These are phyloP conservation scores for Lepus townsendii DNA, from an alignment of 2,797 vertebrate species.

Conservation along the genomic window DNA sequence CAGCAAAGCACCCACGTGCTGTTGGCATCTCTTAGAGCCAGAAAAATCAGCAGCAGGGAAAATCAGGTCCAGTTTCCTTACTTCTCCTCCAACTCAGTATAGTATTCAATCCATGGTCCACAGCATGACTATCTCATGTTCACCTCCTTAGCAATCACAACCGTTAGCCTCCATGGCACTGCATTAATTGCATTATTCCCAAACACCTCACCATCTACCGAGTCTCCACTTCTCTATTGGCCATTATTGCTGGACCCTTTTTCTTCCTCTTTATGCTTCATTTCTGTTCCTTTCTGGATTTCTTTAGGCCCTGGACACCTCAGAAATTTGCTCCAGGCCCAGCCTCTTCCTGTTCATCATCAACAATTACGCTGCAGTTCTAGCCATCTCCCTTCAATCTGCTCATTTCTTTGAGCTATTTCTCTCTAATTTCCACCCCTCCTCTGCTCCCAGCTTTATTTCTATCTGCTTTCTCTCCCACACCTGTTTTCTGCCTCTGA, in stretches of 20 bases:
- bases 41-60: constrained; percentile 19
- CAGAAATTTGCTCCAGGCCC: not conserved
- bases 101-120: not conserved
- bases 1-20: not conserved
- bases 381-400: not conserved
- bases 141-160: not conserved
- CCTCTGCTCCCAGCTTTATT: not conserved
- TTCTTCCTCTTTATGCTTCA: not conserved
- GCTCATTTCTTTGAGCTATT: not conserved
- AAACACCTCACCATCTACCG: not conserved
- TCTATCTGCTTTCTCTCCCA: not conserved
- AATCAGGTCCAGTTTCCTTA: not conserved
- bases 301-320: not conserved
- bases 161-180: not conserved
- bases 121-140: not conserved
- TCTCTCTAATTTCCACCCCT: not conserved
- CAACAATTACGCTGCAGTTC: not conserved
- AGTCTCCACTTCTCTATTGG: not conserved
- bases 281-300: not conserved
- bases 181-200: not conserved
- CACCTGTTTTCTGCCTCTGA: not conserved
- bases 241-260: not conserved
- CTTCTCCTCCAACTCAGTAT: not conserved
- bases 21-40: not conserved
- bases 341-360: not conserved